Evolutionary conservation across 1,140 invertebrate species (phyloP), one percentile per base, ranked within the genome.

Genomic region (Ostrea denselamellosa): DNA sequence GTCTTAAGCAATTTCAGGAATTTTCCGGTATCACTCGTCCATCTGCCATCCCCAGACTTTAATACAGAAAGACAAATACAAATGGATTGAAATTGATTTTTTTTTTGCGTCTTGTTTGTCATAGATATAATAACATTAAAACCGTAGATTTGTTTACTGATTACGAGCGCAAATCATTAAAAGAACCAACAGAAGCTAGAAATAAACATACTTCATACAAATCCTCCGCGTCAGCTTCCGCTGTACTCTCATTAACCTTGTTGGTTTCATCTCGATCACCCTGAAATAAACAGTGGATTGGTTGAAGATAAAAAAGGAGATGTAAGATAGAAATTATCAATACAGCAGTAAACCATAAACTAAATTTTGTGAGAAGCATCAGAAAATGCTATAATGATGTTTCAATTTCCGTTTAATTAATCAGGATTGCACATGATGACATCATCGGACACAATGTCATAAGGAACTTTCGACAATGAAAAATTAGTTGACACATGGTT

Each of bases 41-140:
- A 93, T 52, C 93, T 83, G 8, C 91, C 92, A n/a, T 93, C 92
- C 19, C 93, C 93, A 71, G 89, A 91, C 93, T 93, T 90, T 44
- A 89, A 83, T 88, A 87, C 82, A 82, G 17, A 91, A 71, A 54
- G 34, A 44, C 34, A 44, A 44, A 44, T 44, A 44, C 1, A 44
- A 44, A 44, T 44, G 34, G 34, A 44, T 44, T 2, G 34, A 44
- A 44, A 44, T 44, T 44, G 34, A 44, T 44, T 44, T 44, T 44
- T 44, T 44, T 44, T 44, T 44, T 5, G 34, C 34, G 34, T 44
- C 34, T 44, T 44, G 34, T 44, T 44, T 44, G 34, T 5, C 34
- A 44, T 5, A 44, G 34, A 44, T 44, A 44, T 44, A 44, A 5
- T 5, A 44, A 44, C 34, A 44, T 44, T 44, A 44, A 44, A 44